Conservation (phyloP, 2,888 invertebrate species). For the Tinea trinotella region DNA sequence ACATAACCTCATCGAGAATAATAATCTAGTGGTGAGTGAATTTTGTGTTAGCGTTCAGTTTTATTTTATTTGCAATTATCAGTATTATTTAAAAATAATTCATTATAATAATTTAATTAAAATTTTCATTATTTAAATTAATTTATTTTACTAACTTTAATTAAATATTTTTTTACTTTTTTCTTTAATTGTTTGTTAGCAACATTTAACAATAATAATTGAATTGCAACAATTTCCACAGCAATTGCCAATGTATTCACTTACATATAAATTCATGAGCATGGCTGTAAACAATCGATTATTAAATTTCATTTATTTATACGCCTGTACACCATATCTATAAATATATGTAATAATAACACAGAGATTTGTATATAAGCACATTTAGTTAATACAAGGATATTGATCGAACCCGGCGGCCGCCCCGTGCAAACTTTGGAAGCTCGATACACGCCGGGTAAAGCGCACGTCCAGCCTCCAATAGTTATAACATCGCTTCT, state of each 20-base stretch:
- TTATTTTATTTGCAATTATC: conserved; percentile 19
- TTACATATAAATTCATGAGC: background rate
- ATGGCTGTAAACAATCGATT: background rate
- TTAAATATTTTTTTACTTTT: background rate
- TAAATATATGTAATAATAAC: background rate
- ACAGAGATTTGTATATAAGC: background rate
- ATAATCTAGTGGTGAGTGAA: conserved; percentile 42
- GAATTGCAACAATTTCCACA: background rate
- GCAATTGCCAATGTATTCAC: background rate
- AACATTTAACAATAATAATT: background rate
- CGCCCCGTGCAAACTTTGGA: background rate
- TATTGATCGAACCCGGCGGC: background rate
- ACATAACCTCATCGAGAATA: background rate
- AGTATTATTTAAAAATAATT: conserved; percentile 19
- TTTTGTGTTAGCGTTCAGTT: conserved; percentile 20
- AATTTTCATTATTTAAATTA: background rate
- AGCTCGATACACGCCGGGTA: background rate
- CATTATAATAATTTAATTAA: background rate
- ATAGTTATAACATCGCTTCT: background rate
- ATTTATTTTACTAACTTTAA: background rate
- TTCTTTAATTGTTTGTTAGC: too few relatives aligned
- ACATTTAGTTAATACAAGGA: background rate
- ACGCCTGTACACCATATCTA: too few relatives aligned
- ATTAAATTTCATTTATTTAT: background rate
- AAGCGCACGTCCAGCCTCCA: background rate